Evolutionary conservation across 2,113 vertebrate genomes (phyloP), one percentile per base, ranked within the genome.

Genomic region (Nerophis ophidion): DNA sequence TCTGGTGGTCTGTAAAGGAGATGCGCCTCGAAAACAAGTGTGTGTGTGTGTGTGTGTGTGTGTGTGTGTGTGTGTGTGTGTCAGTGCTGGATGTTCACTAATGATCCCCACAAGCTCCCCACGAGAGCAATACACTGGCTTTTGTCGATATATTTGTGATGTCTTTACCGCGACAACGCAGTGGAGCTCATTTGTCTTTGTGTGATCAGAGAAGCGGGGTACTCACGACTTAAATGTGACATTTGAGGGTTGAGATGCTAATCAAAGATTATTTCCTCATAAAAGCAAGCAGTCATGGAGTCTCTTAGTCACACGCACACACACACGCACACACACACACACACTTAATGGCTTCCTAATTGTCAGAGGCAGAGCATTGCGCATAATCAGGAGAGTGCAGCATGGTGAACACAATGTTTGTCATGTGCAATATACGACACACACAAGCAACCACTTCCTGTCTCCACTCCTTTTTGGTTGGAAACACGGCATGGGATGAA

Each of bases 351-450:
- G 79, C 71, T 83, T 77, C 72, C 70, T 86, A 87, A 86, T 86
- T 82, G 81, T 83, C 72, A 63, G 72, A 78, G 74, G 71, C 84
- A 83, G 81, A 78, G 82, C 76, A 74, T 64, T 75, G 82, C 81
- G 78, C 68, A 82, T 84, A 84, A 87, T 87, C 79, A 84, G 81
- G 79, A 79, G 72, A 82, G 79, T 81, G 84, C 84, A 84, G 86
- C 71, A 80, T 68, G 69, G 76, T 66, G 35, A 81, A 77, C 69
- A 78, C 79, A 75, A 79, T 70, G 83, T 84, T 83, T 79, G 65
- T 84, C 82, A 86, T 86, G 82, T 83, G 81, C 70, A 26, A 26
- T 76, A 61, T 77, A 44, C 11, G 80, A 79, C 77, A 83, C 79
- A 60, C 65, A 66, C 4, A 48, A 82, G 80, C 75, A 80, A 81